A percentile compares a stretch with the other conserved stretches of the same genome.
Conservation (phyloP, 2,797 vertebrate species). For the Anguilla pacifica region DNA sequence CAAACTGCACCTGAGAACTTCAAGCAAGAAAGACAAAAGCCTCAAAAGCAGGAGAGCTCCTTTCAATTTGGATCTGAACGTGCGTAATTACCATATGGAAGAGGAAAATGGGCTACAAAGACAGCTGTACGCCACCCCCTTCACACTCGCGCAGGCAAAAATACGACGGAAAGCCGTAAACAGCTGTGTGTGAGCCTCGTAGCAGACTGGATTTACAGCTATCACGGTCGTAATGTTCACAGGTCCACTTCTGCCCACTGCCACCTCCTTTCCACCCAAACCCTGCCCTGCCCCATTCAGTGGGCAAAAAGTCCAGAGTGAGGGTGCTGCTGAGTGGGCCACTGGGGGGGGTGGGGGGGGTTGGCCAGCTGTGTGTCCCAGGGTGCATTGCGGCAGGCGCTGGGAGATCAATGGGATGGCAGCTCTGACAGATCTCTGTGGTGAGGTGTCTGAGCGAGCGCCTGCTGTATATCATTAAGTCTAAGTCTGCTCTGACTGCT, state of each 20-base stretch:
- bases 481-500: constrained; percentile 45
- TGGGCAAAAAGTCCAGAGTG: constrained; percentile 22
- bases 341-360: neutral
- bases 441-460: constrained; percentile 55
- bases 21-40: constrained; percentile 3
- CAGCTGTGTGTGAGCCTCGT: constrained; percentile 36
- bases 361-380: constrained; percentile 55
- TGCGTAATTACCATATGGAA: neutral
- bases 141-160: constrained; percentile 12
- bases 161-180: constrained; percentile 28
- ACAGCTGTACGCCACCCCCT: neutral
- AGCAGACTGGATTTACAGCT: constrained; percentile 33
- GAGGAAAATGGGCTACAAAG: constrained; percentile 21
- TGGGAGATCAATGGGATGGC: constrained; percentile 54
- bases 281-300: neutral
- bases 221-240: constrained; percentile 30
- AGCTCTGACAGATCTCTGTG: constrained; percentile 56
- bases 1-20: neutral
- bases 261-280: constrained; percentile 19
- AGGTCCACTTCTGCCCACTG: constrained; percentile 34
- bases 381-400: constrained; percentile 50
- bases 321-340: constrained; percentile 26
- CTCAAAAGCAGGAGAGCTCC: neutral
- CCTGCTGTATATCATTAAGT: constrained; percentile 62
- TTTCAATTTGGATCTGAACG: neutral